These are phyloP conservation scores for Hypanus sabinus DNA, from an alignment of 2,113 vertebrate species.

Conservation along the genomic window DNA sequence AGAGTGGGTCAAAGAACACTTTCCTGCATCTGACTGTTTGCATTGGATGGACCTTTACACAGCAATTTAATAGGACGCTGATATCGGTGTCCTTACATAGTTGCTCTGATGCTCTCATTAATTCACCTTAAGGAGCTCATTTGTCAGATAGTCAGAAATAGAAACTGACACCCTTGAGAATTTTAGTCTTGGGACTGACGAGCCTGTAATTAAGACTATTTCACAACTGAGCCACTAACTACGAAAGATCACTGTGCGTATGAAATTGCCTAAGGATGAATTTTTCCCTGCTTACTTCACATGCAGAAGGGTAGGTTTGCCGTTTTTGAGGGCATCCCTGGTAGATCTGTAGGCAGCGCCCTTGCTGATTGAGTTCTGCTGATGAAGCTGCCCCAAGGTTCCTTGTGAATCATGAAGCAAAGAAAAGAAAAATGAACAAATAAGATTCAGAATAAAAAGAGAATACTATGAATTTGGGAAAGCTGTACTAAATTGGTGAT, in stretches of 20 bases:
- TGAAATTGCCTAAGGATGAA: neutral
- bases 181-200: neutral
- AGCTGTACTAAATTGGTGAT: too few species aligned
- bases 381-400: neutral
- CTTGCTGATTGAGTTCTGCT: neutral
- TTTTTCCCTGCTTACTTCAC: neutral
- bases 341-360: neutral
- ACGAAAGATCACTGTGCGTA: neutral
- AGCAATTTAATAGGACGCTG: neutral
- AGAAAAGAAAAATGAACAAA: neutral
- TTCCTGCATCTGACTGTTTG: neutral
- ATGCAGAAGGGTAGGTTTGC: neutral
- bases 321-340: neutral
- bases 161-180: neutral
- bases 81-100: neutral
- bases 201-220: neutral
- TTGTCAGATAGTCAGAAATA: neutral
- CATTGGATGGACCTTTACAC: neutral
- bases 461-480: too few species aligned
- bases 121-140: slow-evolving; percentile 25
- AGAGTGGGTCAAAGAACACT: neutral
- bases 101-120: neutral
- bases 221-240: neutral
- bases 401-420: neutral
- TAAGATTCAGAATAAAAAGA: neutral